Conservation (phyloP, 2,113 vertebrate genomes). For the Anarrhichthys ocellatus region DNA sequence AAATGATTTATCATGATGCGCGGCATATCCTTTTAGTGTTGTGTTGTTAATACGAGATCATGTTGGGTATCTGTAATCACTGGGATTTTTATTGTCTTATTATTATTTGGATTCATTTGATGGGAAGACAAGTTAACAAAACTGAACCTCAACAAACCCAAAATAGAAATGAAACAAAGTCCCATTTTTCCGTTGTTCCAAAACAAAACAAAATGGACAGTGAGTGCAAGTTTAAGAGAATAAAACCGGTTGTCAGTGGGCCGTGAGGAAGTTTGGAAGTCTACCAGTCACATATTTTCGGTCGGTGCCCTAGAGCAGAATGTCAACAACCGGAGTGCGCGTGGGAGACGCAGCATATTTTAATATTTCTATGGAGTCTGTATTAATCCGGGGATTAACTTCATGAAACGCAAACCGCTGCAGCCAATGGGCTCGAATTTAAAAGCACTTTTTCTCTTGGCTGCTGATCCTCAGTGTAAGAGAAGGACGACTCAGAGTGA, state of each 20-base stretch:
- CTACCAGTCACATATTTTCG: conserved; percentile 13
- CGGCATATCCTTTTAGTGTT: too few species aligned
- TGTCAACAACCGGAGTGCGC: conserved; percentile 1
- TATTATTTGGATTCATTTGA: neutral
- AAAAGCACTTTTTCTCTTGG: conserved; percentile 15
- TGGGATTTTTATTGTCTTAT: neutral
- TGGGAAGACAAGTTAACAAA: too few species aligned
- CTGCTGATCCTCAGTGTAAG: conserved; percentile 55
- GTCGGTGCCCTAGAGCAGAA: conserved; percentile 3
- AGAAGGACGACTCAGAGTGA: conserved; percentile 34
- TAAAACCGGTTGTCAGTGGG: neutral
- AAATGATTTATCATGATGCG: too few species aligned
- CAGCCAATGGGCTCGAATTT: conserved; percentile 1
- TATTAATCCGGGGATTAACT: conserved; percentile 35
- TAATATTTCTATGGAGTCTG: conserved; percentile 18
- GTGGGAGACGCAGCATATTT: conserved; percentile 28
- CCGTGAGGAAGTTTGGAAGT: conserved; percentile 21
- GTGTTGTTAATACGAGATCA: too few species aligned
- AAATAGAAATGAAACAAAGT: neutral
- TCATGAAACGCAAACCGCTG: conserved; percentile 21
- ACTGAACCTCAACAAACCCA: neutral
- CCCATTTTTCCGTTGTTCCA: neutral
- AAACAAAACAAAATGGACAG: neutral
- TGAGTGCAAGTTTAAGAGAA: neutral
- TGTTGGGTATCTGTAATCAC: neutral